phyloP scores from a whole-genome alignment of 2,113 vertebrate species.

The Cynocephalus volans region DNA sequence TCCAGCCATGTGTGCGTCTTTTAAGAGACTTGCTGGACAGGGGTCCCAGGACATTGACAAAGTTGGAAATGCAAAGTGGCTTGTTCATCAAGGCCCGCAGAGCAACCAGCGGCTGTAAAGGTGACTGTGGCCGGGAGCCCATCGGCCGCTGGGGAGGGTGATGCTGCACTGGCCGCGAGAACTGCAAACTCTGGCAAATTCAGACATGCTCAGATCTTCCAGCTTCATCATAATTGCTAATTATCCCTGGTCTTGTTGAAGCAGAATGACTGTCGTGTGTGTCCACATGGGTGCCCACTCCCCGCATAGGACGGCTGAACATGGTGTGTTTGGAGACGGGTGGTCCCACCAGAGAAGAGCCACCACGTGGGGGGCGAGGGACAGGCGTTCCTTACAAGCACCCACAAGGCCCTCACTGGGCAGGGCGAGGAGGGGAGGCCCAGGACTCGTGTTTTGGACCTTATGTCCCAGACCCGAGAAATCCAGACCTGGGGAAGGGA shows the following conservation, averaged over 20 bases:
- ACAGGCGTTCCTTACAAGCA: not conserved
- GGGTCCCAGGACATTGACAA: conserved; percentile 59
- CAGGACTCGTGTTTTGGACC: not conserved
- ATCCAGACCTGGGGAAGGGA: not conserved
- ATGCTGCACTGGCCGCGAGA: conserved; percentile 65
- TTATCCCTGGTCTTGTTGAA: conserved; percentile 53
- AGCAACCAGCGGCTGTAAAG: not conserved
- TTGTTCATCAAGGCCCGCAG: not conserved
- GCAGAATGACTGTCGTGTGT: conserved; percentile 19
- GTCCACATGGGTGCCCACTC: not conserved
- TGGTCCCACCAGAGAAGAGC: not conserved
- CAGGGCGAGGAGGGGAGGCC: not conserved
- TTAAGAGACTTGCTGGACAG: conserved; percentile 31
- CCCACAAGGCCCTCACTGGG: not conserved
- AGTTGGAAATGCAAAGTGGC: conserved; percentile 1
- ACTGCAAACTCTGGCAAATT: conserved; percentile 79
- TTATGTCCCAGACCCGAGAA: not conserved
- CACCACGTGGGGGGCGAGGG: rapidly evolving
- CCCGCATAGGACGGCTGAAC: too few relatives aligned
- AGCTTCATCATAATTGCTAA: conserved; percentile 76
- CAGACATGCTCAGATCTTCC: conserved; percentile 72
- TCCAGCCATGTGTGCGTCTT: not conserved
- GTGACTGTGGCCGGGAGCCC: not conserved
- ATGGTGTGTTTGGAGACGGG: not conserved
- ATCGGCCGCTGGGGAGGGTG: not conserved